phyloP scores from a whole-genome alignment of 2,113 vertebrate genomes.

The Neolamprologus brichardi region DNA sequence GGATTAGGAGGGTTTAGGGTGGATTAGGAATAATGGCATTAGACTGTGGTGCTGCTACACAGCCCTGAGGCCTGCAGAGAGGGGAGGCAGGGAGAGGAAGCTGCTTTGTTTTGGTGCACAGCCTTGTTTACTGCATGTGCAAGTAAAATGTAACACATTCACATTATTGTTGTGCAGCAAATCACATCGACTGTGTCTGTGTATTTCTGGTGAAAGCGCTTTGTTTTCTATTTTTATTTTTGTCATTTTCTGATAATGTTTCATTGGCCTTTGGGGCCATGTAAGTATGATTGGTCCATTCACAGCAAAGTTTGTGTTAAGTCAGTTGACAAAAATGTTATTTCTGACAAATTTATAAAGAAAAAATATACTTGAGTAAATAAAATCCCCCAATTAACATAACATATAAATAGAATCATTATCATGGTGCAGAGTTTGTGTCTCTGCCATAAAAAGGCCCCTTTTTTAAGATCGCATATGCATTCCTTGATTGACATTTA shows the following conservation, averaged over 20 bases:
- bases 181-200: not conserved
- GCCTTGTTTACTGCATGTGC: constrained; percentile 8
- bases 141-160: constrained; percentile 14
- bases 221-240: not conserved
- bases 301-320: not conserved
- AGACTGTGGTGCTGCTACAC: constrained; percentile 58
- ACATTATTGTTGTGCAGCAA: not conserved
- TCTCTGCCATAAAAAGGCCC: not conserved
- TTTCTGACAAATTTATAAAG: not conserved
- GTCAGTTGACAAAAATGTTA: not conserved
- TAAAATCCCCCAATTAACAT: not conserved
- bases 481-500: not conserved
- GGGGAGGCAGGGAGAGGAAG: constrained; percentile 33
- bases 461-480: not conserved
- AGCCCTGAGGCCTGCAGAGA: constrained; percentile 52
- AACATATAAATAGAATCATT: not conserved
- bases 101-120: constrained; percentile 52
- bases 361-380: not conserved
- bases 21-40: constrained; percentile 75
- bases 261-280: not conserved
- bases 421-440: rapidly evolving
- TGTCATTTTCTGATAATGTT: not conserved
- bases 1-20: constrained; percentile 70
- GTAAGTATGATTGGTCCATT: not conserved
- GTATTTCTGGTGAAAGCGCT: not conserved